Conservation (phyloP, 2,888 invertebrate species). For the Diplazon laetatorius region DNA sequence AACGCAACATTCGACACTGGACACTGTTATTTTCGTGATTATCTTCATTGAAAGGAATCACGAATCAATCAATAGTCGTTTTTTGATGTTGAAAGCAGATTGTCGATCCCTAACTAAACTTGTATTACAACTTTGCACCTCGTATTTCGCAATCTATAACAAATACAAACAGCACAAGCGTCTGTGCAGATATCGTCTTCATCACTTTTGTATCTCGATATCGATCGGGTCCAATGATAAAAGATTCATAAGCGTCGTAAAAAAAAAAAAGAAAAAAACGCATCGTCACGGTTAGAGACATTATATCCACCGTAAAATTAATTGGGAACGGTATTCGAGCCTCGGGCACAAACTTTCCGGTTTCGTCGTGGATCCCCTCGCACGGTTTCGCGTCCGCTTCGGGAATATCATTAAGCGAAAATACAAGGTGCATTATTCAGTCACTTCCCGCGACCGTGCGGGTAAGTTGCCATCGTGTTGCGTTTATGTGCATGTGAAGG, state of each 20-base stretch:
- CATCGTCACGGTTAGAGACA: conserved; percentile 26
- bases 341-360: conserved; percentile 21
- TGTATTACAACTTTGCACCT: background rate
- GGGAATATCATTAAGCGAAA: conserved; percentile 42
- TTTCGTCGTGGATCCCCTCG: background rate
- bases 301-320: conserved; percentile 50
- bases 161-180: background rate
- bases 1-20: no score
- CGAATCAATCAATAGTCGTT: no score
- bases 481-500: conserved; percentile 8
- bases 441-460: conserved; percentile 32
- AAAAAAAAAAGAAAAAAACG: no score
- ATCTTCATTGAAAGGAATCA: no score
- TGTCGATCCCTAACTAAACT: no score
- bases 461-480: conserved; percentile 42
- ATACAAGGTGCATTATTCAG: conserved; percentile 61
- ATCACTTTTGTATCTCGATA: conserved; percentile 1
- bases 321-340: conserved; percentile 38
- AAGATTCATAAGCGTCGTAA: background rate
- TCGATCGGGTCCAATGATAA: conserved; percentile 48
- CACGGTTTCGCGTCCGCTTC: conserved; percentile 16
- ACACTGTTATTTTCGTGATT: no score
- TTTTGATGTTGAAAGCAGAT: no score
- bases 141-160: background rate
- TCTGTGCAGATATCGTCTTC: background rate